Base-by-base conservation (phyloP, 2,888 invertebrate genomes). In the Ochlodes sylvanus region DNA sequence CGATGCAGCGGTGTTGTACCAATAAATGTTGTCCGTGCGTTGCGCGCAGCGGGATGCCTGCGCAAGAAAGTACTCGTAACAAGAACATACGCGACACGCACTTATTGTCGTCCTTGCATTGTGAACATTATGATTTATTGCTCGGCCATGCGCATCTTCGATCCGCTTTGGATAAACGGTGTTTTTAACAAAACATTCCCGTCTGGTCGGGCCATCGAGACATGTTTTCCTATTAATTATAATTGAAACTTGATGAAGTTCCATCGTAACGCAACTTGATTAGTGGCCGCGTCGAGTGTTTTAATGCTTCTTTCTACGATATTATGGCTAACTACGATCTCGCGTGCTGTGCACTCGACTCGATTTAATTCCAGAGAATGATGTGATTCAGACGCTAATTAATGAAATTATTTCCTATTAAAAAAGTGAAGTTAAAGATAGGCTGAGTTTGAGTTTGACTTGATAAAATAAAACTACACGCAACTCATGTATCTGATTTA, bases 61-160 rank as follows among this genome's bases (percentile, higher is more conserved):
- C 72, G 75, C 78, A 76, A 42, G 54, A 84, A 87, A 88, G 89
- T 38, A 38, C 38, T 38, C 38, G 12, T 88, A 88, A 85, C 84
- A 80, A 73, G 77, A 81, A 87, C 88, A 85, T 83, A 81, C 82
- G 86, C 87, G 85, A 89, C 88, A 75, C 73, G 72, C 73, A 71
- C 73, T 75, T 75, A 75, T 71, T 71, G 74, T 74, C 70, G 73
- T 73, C 70, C 74, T 77, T 75, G 77, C 9, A 47, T 38, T 47
- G 44, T 77, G 74, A 83, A 81, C 78, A 79, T 77, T 79, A 79
- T 85, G 86, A 90, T 88, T 89, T 86, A 90, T 85, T 75, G 75
- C 76, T 14, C 57, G 69, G 66, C 68, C 67, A 70, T 56, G 68
- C 70, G 71, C 68, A 73, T 73, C 74, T 74, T 65, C 66, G 73